Conservation (phyloP, 2,888 invertebrate genomes). For the Conistra vaccinii region DNA sequence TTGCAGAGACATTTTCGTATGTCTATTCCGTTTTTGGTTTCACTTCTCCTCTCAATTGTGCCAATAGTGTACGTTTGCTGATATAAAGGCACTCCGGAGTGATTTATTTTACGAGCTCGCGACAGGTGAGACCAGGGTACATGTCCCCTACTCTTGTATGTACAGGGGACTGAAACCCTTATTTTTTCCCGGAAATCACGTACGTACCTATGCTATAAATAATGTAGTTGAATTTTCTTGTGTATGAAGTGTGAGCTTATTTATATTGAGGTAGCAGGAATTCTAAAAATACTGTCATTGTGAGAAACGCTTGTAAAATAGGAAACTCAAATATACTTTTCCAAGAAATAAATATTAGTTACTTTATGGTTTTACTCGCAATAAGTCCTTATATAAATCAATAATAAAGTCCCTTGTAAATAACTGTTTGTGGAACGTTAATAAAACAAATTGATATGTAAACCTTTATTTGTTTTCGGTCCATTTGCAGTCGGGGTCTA, state of each 20-base stretch:
- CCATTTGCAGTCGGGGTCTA: not conserved
- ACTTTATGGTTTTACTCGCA: not conserved
- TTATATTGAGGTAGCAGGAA: not conserved
- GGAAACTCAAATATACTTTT: not conserved
- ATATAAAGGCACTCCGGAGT: conserved; percentile 68
- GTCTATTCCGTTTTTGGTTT: conserved; percentile 55
- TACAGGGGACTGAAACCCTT: conserved; percentile 37
- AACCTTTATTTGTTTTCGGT: not conserved
- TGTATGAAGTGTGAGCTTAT: conserved; percentile 15
- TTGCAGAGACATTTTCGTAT: conserved; percentile 1
- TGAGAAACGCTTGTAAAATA: not conserved
- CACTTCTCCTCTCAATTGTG: conserved; percentile 72
- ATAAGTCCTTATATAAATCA: not conserved
- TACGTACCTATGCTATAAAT: conserved; percentile 30
- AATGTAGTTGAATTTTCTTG: conserved; percentile 20
- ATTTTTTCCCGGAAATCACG: conserved; percentile 55
- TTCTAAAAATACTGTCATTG: not conserved
- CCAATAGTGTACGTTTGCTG: conserved; percentile 69
- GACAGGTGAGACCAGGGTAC: conserved; percentile 64
- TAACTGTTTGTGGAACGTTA: not conserved
- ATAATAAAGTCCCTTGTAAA: not conserved
- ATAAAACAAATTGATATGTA: not conserved
- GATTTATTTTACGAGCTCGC: conserved; percentile 76
- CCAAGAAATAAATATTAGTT: not conserved
- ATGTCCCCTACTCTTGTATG: conserved; percentile 60